phyloP scores from a whole-genome alignment of 1,140 invertebrate genomes.

The Drosophila repletoides region DNA sequence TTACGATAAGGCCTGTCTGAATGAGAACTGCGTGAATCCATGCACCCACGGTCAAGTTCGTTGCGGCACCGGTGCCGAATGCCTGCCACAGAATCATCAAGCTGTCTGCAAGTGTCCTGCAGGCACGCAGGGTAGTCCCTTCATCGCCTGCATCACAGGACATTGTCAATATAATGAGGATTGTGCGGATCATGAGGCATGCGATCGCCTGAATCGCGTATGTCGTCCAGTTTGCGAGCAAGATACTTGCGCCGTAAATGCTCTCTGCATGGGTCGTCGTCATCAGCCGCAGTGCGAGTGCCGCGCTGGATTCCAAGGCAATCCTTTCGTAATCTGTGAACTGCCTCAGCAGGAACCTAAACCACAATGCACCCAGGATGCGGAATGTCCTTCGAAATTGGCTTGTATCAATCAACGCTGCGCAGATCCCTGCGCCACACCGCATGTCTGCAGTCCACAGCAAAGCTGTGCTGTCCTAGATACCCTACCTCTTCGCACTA shows the following conservation, averaged over 20 bases:
- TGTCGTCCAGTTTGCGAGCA: conserved; percentile 92
- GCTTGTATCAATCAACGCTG: conserved; percentile 91
- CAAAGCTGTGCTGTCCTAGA: conserved; percentile 91
- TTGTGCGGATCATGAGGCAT: conserved; percentile 92
- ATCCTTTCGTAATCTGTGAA: conserved; percentile 90
- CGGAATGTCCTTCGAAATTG: conserved; percentile 88
- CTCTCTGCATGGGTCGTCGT: conserved; percentile 87
- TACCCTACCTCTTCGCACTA: conserved; percentile 89
- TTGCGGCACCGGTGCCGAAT: conserved; percentile 92
- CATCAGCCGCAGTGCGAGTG: conserved; percentile 92
- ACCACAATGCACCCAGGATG: conserved; percentile 88
- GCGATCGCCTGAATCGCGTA: conserved; percentile 91
- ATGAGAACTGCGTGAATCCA: conserved; percentile 90
- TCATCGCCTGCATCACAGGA: conserved; percentile 90
- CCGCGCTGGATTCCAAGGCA: conserved; percentile 88
- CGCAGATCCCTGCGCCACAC: conserved; percentile 88
- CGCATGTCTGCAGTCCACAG: conserved; percentile 87
- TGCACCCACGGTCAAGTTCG: conserved; percentile 85
- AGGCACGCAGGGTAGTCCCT: conserved; percentile 92
- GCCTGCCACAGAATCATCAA: conserved; percentile 88
- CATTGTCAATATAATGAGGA: conserved; percentile 95
- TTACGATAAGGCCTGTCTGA: conserved; percentile 91
- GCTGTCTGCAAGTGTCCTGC: conserved; percentile 91
- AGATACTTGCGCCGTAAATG: conserved; percentile 89
- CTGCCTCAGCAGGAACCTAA: conserved; percentile 78